Percentiles rank a stretch among this genome's conserved stretches.
phyloP scores from a whole-genome alignment of 1,140 invertebrate genomes.

The Brachionus paranguensis region DNA sequence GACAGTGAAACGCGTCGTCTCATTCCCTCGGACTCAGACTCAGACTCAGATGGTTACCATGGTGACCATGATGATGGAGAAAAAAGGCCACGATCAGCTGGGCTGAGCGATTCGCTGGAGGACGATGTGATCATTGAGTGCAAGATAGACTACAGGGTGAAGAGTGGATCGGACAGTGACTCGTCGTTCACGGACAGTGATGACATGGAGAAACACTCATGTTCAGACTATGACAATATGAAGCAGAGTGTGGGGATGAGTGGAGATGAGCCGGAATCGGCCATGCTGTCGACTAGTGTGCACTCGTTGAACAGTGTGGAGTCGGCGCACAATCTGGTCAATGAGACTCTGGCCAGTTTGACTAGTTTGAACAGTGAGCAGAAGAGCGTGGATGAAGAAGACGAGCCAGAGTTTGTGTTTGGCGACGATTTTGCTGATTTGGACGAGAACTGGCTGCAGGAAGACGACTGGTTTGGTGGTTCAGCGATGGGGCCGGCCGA shows the following conservation, averaged over 20 bases:
- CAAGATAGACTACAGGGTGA: slow-evolving; percentile 9
- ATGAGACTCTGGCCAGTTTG: background rate
- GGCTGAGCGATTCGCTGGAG: background rate
- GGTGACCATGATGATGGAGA: background rate
- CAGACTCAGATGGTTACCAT: background rate
- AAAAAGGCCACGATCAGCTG: background rate
- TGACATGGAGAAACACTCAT: background rate
- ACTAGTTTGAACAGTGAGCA: background rate
- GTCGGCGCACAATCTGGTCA: background rate
- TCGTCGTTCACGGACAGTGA: background rate
- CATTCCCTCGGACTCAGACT: background rate
- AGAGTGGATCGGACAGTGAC: background rate
- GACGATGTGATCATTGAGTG: slow-evolving; percentile 25
- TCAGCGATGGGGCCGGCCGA: background rate
- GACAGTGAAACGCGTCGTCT: background rate
- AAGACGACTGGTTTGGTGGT: background rate
- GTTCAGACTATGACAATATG: slow-evolving; percentile 27
- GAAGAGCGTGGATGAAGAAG: background rate
- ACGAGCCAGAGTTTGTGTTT: background rate
- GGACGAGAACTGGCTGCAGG: slow-evolving; percentile 17
- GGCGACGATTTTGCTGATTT: slow-evolving; percentile 4
- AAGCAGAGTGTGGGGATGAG: background rate
- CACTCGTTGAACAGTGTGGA: background rate
- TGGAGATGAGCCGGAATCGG: background rate
- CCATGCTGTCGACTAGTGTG: background rate